phyloP scores from a whole-genome alignment of 2,797 vertebrate species.

The Premnoplex brunnescens region DNA sequence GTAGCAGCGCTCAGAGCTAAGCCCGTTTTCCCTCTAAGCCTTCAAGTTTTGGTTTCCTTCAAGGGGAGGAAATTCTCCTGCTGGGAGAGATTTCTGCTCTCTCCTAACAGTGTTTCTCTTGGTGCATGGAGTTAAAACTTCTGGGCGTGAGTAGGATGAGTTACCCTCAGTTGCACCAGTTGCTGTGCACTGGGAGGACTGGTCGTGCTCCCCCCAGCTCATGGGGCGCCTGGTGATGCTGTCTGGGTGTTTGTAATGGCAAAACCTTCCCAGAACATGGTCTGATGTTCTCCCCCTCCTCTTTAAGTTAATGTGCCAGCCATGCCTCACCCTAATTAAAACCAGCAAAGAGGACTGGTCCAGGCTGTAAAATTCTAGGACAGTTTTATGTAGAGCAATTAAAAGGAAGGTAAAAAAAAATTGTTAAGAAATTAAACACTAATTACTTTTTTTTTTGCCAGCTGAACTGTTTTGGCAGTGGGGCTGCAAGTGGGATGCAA shows the following conservation, averaged over 20 bases:
- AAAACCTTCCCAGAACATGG: slow-evolving; percentile 21
- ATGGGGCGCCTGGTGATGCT: neutral
- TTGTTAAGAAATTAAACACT: slow-evolving; percentile 82
- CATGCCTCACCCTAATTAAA: slow-evolving; percentile 78
- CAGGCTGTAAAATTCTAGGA: slow-evolving; percentile 78
- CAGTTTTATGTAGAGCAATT: slow-evolving; percentile 81
- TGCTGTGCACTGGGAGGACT: neutral
- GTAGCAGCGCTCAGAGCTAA: fast-evolving
- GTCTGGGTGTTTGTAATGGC: slow-evolving; percentile 24
- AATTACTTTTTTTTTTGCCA: slow-evolving; percentile 71
- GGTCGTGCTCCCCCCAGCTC: neutral
- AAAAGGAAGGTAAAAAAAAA: slow-evolving; percentile 78
- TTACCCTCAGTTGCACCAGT: neutral
- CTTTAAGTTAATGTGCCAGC: slow-evolving; percentile 72
- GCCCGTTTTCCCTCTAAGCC: neutral
- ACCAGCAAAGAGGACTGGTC: slow-evolving; percentile 75
- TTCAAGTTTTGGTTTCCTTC: neutral
- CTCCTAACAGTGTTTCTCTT: neutral
- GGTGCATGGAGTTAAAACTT: neutral
- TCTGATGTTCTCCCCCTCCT: neutral
- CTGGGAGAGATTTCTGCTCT: neutral
- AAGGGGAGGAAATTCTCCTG: neutral
- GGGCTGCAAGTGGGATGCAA: slow-evolving; percentile 55
- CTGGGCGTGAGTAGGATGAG: fast-evolving
- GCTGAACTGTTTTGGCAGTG: slow-evolving; percentile 63